Percentiles rank a stretch among this genome's conserved stretches.
phyloP scores from a whole-genome alignment of 2,113 vertebrate genomes.

The Chrysochloris asiatica region DNA sequence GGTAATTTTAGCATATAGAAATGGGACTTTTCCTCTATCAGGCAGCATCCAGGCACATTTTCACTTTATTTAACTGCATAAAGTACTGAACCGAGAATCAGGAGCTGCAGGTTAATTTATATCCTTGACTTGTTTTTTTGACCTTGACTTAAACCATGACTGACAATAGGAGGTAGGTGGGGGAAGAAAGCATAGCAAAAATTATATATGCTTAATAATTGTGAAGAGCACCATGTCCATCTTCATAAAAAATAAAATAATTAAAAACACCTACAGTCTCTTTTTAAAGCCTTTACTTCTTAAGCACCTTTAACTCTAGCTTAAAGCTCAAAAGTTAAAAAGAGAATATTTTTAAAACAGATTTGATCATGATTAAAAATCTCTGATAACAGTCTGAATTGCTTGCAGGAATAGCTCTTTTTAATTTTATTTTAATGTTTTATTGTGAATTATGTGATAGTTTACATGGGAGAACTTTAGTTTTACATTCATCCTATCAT shows the following conservation, averaged over 20 bases:
- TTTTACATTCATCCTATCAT: no score
- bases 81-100: constrained; percentile 31
- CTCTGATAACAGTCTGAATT: not conserved
- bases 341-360: not conserved
- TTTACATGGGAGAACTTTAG: no score
- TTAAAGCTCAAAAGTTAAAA: constrained; percentile 35
- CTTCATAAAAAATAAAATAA: not conserved
- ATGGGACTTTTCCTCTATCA: constrained; percentile 55
- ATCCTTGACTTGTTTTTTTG: not conserved
- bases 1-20: constrained; percentile 68
- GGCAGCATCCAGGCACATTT: constrained; percentile 69
- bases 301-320: not conserved
- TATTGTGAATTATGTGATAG: no score
- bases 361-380: not conserved
- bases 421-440: no score
- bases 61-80: constrained; percentile 57
- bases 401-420: not conserved
- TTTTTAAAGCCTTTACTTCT: not conserved
- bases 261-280: fast-evolving
- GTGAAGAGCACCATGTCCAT: not conserved
- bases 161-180: not conserved
- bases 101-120: not conserved
- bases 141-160: constrained; percentile 54
- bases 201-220: not conserved
- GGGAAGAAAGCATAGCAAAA: not conserved